Evolutionary conservation across 2,797 vertebrate species (phyloP).

Genomic region (Acomys russatus): DNA sequence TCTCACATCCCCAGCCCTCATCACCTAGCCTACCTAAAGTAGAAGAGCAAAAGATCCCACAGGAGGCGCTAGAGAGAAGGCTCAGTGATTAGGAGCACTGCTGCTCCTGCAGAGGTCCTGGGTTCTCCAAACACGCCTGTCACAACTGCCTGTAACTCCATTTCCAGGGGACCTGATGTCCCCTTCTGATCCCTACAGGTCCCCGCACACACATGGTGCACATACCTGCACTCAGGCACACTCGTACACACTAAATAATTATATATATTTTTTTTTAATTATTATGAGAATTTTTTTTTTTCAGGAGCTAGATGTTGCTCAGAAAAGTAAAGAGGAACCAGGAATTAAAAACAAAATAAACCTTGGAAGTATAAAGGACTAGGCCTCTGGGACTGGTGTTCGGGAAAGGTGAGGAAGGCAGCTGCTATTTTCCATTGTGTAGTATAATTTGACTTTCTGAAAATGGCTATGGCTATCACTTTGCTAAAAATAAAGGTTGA

Average conservation of each 20-base stretch:
- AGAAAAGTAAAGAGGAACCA: conserved; percentile 11
- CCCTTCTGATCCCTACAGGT: not conserved
- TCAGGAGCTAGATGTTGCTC: conserved; percentile 34
- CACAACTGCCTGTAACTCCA: not conserved
- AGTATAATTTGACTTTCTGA: conserved; percentile 50
- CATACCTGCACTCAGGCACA: not conserved
- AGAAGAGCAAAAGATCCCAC: conserved; percentile 15
- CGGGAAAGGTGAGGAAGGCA: conserved; percentile 30
- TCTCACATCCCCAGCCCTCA: not conserved
- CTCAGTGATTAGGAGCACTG: not conserved
- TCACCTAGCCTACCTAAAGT: not conserved
- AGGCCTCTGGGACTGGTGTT: not conserved
- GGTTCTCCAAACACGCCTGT: not conserved
- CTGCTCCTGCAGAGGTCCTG: not conserved
- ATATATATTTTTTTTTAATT: not conserved
- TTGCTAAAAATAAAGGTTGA: conserved; percentile 78
- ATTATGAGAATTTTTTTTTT: not conserved
- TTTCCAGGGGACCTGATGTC: too few species aligned
- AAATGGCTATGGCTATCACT: conserved; percentile 53
- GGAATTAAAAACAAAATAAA: not conserved
- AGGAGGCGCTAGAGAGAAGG: not conserved
- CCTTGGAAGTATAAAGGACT: conserved; percentile 40
- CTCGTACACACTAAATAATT: not conserved
- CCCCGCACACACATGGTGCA: not conserved
- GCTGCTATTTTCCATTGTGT: conserved; percentile 40